Percentiles rank a stretch among this genome's conserved stretches.
These are phyloP conservation scores for Narcine bancroftii DNA, from an alignment of 2,113 vertebrate species.

Conservation along the genomic window DNA sequence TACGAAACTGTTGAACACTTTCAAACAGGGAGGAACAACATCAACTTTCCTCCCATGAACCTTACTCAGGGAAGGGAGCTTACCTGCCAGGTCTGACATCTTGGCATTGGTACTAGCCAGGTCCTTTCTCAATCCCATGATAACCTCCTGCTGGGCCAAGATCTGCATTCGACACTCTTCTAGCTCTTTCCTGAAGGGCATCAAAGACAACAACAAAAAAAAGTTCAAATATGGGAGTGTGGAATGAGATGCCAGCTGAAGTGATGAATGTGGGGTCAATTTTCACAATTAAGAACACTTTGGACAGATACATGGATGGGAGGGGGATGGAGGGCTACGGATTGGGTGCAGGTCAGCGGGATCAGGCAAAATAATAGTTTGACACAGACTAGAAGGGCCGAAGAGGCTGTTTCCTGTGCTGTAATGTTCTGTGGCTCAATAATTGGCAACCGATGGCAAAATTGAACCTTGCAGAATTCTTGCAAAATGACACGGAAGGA, in stretches of 20 bases:
- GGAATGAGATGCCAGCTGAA: no score
- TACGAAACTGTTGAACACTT: not conserved
- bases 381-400: no score
- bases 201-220: not conserved
- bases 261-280: no score
- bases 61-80: slow-evolving; percentile 9
- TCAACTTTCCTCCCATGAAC: not conserved
- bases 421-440: no score
- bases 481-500: not conserved
- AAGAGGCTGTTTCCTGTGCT: no score
- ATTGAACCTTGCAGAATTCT: not conserved
- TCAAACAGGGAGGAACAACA: not conserved
- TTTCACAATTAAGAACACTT: no score
- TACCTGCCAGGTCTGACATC: slow-evolving; percentile 62
- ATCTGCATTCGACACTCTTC: slow-evolving; percentile 43
- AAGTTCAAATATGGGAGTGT: no score
- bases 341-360: no score
- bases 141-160: slow-evolving; percentile 52
- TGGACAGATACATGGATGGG: no score
- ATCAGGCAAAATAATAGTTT: no score
- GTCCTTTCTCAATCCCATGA: slow-evolving; percentile 51
- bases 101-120: slow-evolving; percentile 50
- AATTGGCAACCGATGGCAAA: not conserved
- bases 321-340: no score
- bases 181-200: slow-evolving; percentile 51